These are phyloP conservation scores for Eupeodes latifasciatus DNA, from an alignment of 2,888 invertebrate species.

Conservation along the genomic window DNA sequence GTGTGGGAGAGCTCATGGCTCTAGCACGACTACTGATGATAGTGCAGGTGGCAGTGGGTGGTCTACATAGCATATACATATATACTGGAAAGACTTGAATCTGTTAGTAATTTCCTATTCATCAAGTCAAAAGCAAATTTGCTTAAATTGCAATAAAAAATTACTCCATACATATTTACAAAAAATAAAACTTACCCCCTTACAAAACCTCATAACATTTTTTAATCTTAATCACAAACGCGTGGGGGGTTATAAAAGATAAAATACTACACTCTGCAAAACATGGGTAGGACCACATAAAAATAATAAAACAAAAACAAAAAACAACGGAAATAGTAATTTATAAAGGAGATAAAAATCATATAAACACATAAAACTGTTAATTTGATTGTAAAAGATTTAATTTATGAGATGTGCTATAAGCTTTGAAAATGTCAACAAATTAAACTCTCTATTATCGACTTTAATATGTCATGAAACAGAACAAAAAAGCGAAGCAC, in stretches of 20 bases:
- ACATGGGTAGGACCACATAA: background rate
- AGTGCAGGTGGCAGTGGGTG: background rate
- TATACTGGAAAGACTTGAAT: background rate
- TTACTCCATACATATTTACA: too few species aligned
- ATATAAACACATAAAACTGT: background rate
- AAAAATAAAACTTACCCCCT: background rate
- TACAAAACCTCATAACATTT: background rate
- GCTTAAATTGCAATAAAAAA: conserved; percentile 17
- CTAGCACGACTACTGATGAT: too few species aligned
- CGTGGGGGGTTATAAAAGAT: conserved; percentile 9
- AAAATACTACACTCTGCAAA: background rate
- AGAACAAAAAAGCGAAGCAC: too few species aligned
- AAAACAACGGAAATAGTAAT: background rate
- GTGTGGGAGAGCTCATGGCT: background rate
- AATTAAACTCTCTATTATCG: too few species aligned
- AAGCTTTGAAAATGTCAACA: too few species aligned
- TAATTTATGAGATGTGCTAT: too few species aligned
- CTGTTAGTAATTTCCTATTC: conserved; percentile 6
- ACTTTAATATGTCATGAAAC: too few species aligned
- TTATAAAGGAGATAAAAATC: background rate
- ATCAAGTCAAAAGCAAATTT: conserved; percentile 23
- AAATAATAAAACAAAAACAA: background rate
- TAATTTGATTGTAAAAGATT: too few species aligned
- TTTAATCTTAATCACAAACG: background rate
- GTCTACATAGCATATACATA: too few species aligned